Evolutionary conservation across 2,888 invertebrate species (phyloP), one percentile per base, ranked within the genome.

Genomic region (Torymus auratus): DNA sequence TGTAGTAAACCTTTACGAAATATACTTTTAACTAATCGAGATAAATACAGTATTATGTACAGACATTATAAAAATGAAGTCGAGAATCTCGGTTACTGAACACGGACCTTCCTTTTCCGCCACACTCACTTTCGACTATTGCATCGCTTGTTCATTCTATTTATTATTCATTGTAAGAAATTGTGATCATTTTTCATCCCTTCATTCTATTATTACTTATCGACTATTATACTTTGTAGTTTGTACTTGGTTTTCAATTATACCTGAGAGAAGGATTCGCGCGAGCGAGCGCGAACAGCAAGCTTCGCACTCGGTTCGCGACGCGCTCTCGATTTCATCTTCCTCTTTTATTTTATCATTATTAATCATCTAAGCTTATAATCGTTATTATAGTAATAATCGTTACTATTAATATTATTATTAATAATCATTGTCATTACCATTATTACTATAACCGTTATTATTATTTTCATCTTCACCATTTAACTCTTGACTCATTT

Each of bases 181-280:
- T 58, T 73, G 74, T 81, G 74, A 55, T 74, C 65, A 58, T 71
- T 73, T 28, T 69, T 58, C 60, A 81, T 74, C 61, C 62, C 60
- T 70, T 79, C 23, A 60, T 64, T 67, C 14, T 79, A 20, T 67
- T 71, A 83, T 87, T 86, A 88, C 89, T 89, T 90, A 90, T 86
- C 84, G 86, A 89, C 88, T 90, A 90, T 90, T 89, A 89, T 90
- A 90, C 86, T 88, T 88, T 89, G 89, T 90, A 90, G 88, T 90
- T 90, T 90, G 90, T 90, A 90, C 90, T 90, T 89, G 90, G 85
- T 87, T 90, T 88, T 86, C 89, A 87, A 88, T 83, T 86, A 88
- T 89, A 88, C 90, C 90, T 90, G 90, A 90, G 90, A 89, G 83
- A 80, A 83, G 81, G 65, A 71, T 81, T 75, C 71, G 73, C 73